Percentiles rank a stretch among this genome's conserved stretches.
phyloP scores from a whole-genome alignment of 2,888 invertebrate genomes.

The Tiliacea citrago region DNA sequence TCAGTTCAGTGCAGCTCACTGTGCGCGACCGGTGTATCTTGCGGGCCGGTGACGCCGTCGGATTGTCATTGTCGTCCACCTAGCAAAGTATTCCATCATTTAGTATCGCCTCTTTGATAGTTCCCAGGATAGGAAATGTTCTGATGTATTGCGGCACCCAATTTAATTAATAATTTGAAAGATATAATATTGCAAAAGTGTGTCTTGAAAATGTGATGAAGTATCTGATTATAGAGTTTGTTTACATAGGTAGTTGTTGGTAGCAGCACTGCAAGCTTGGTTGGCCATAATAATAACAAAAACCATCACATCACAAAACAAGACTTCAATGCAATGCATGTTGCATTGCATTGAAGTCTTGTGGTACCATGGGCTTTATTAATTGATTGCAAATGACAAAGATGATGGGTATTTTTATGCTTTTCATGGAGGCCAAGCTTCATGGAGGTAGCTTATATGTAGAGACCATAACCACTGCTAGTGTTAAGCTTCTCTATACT shows the following conservation, averaged over 20 bases:
- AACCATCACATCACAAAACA: not conserved
- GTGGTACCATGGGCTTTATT: not conserved
- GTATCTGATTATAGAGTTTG: not conserved
- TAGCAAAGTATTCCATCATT: slow-evolving; percentile 65
- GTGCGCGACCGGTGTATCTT: slow-evolving; percentile 86
- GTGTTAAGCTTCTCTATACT: not conserved
- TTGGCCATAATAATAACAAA: not conserved
- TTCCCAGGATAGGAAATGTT: not conserved
- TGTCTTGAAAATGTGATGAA: not conserved
- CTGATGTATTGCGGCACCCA: slow-evolving; percentile 1
- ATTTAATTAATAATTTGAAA: slow-evolving; percentile 1
- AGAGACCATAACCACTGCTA: not conserved
- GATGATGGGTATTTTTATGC: slow-evolving; percentile 13
- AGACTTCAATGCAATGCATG: too few species aligned
- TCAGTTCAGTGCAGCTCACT: slow-evolving; percentile 91
- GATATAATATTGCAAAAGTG: not conserved
- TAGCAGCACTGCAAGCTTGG: not conserved
- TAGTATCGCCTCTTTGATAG: not conserved
- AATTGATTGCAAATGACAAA: slow-evolving; percentile 11
- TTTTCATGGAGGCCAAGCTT: not conserved
- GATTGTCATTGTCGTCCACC: slow-evolving; percentile 88
- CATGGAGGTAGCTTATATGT: not conserved
- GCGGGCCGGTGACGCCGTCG: slow-evolving; percentile 84
- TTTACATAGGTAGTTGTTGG: not conserved
- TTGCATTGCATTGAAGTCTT: not conserved